Percentiles rank a stretch among this genome's conserved stretches.
Conservation (phyloP, 2,888 invertebrate species). For the Nomada flava region DNA sequence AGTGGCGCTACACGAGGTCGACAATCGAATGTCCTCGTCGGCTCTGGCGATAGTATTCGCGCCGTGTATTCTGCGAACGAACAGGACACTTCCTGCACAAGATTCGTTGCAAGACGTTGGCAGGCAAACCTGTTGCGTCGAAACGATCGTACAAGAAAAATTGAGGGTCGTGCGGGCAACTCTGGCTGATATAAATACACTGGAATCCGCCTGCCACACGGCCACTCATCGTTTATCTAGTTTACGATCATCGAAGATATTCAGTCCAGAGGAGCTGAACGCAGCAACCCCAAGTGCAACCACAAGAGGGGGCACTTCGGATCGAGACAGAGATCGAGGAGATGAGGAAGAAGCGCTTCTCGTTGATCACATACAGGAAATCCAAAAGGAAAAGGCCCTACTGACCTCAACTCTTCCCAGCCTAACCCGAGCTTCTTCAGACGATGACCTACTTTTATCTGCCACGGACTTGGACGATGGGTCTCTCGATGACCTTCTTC, state of each 20-base stretch:
- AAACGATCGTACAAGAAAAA: conserved; percentile 95
- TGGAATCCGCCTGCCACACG: conserved; percentile 95
- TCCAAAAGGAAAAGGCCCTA: conserved; percentile 92
- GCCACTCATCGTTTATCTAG: conserved; percentile 92
- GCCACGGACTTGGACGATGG: conserved; percentile 92
- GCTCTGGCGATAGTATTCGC: conserved; percentile 97
- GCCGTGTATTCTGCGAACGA: conserved; percentile 96
- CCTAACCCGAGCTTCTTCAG: conserved; percentile 92
- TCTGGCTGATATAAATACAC: conserved; percentile 94
- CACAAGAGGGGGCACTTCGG: conserved; percentile 73
- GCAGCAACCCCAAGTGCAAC: conserved; percentile 77
- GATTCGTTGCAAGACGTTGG: conserved; percentile 96
- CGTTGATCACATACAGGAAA: conserved; percentile 92
- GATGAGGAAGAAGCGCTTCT: conserved; percentile 91
- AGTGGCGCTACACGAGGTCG: conserved; percentile 93
- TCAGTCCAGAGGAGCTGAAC: conserved; percentile 86
- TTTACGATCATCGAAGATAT: conserved; percentile 90
- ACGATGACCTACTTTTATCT: conserved; percentile 92
- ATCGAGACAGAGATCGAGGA: conserved; percentile 83
- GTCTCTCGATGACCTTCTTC: conserved; percentile 85
- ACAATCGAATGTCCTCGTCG: conserved; percentile 96
- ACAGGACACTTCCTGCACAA: conserved; percentile 94
- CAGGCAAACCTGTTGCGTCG: conserved; percentile 95
- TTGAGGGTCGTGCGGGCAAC: conserved; percentile 93
- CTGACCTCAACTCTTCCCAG: conserved; percentile 92